Percentiles rank a stretch among this genome's conserved stretches.
Conservation (phyloP, 2,888 invertebrate species). For the Chrysolina americana region DNA sequence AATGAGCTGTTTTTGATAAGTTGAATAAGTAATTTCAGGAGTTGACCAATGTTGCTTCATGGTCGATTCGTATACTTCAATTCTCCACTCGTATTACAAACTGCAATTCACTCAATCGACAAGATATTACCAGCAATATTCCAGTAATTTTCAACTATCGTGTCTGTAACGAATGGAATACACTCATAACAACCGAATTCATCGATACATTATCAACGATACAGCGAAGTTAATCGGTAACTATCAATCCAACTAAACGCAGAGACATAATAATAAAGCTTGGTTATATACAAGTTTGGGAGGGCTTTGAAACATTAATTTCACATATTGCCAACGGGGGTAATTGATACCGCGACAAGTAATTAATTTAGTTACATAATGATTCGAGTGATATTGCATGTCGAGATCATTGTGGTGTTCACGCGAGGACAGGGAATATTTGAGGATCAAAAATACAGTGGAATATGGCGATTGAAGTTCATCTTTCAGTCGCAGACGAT, state of each 20-base stretch:
- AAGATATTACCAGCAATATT: not conserved
- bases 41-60: too few species aligned
- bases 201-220: constrained; percentile 40
- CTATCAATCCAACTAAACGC: constrained; percentile 52
- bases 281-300: constrained; percentile 49
- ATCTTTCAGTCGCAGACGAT: too few species aligned
- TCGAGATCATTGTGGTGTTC: not conserved
- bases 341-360: constrained; percentile 55
- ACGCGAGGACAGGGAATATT: not conserved
- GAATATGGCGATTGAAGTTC: too few species aligned
- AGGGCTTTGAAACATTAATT: constrained; percentile 57
- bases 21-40: too few species aligned
- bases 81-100: not conserved
- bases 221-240: constrained; percentile 49
- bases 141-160: not conserved
- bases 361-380: constrained; percentile 55
- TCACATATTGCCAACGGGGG: constrained; percentile 51
- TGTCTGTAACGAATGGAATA: not conserved
- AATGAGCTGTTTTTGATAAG: too few species aligned
- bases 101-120: not conserved
- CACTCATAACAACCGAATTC: constrained; percentile 1
- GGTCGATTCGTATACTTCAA: too few species aligned
- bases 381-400: not conserved
- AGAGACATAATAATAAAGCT: constrained; percentile 51
- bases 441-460: too few species aligned